These are phyloP conservation scores for Aelia acuminata DNA, from an alignment of 2,888 invertebrate species.

Conservation along the genomic window DNA sequence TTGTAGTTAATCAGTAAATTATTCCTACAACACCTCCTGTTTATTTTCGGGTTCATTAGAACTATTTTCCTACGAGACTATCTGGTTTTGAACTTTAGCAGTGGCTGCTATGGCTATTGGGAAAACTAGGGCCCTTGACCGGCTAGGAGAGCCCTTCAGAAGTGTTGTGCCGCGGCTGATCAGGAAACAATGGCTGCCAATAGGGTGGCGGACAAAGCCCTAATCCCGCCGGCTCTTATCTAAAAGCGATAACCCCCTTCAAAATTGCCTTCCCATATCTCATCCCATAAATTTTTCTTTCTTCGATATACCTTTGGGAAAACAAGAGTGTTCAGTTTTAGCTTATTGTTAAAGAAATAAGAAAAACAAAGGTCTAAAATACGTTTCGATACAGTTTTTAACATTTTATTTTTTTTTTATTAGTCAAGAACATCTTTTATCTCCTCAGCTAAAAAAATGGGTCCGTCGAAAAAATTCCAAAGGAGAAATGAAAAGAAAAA, in stretches of 20 bases:
- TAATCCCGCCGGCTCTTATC: neutral
- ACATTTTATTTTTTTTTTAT: too few relatives aligned
- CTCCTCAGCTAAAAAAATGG: too few relatives aligned
- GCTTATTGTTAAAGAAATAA: neutral
- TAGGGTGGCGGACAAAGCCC: neutral
- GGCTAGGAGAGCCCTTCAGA: neutral
- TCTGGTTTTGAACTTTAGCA: too few relatives aligned
- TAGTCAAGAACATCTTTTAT: too few relatives aligned
- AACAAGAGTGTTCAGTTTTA: neutral
- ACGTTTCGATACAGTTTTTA: too few relatives aligned
- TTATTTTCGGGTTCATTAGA: too few relatives aligned
- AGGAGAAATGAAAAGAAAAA: too few relatives aligned
- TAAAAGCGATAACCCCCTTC: conserved; percentile 3
- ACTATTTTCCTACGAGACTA: neutral
- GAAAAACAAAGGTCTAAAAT: neutral
- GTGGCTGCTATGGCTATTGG: too few relatives aligned
- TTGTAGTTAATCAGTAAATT: too few relatives aligned
- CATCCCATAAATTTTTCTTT: neutral
- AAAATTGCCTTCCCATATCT: conserved; percentile 24
- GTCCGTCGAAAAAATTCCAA: too few relatives aligned
- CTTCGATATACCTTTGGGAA: neutral
- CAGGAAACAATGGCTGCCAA: conserved; percentile 34
- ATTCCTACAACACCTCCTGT: too few relatives aligned
- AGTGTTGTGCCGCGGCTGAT: conserved; percentile 27
- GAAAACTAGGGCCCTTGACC: neutral